Percentiles rank a stretch among this genome's conserved stretches.
These are phyloP conservation scores for Tetramorium bicarinatum DNA, from an alignment of 2,888 invertebrate species.

Conservation along the genomic window DNA sequence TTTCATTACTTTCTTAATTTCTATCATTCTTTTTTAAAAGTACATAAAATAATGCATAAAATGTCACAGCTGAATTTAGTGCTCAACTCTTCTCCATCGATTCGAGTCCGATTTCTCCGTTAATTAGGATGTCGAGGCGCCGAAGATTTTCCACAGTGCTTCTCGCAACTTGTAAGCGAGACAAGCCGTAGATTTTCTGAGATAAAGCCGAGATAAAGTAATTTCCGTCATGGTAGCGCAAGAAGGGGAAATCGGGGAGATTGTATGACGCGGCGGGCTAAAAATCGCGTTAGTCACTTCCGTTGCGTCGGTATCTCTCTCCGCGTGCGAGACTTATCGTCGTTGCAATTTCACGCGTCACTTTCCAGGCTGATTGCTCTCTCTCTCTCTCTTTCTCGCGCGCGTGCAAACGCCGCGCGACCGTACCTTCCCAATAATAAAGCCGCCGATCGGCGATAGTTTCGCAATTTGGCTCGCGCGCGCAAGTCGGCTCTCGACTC, in stretches of 20 bases:
- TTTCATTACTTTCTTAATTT: too few species aligned
- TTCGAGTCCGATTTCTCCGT: neutral
- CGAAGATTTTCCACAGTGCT: neutral
- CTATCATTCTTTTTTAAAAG: too few species aligned
- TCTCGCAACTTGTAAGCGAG: neutral
- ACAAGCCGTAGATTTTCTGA: neutral
- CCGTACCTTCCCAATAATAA: conserved; percentile 63
- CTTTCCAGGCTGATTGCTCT: conserved; percentile 46
- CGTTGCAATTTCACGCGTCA: conserved; percentile 55
- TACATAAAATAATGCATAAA: too few species aligned
- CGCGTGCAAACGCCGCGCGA: neutral
- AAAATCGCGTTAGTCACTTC: conserved; percentile 51
- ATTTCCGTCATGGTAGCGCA: neutral
- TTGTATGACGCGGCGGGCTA: conserved; percentile 9
- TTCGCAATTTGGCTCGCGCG: conserved; percentile 60
- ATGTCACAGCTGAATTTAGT: neutral
- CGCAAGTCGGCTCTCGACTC: conserved; percentile 44
- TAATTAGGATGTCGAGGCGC: neutral
- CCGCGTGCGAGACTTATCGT: conserved; percentile 11
- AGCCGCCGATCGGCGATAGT: conserved; percentile 53
- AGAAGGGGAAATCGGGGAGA: neutral
- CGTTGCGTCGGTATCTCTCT: conserved; percentile 35
- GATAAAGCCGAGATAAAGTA: neutral
- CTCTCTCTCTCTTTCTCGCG: neutral
- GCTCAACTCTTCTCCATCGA: too few species aligned